Conservation (phyloP, 1,140 invertebrate genomes). For the Euwallacea fornicatus region DNA sequence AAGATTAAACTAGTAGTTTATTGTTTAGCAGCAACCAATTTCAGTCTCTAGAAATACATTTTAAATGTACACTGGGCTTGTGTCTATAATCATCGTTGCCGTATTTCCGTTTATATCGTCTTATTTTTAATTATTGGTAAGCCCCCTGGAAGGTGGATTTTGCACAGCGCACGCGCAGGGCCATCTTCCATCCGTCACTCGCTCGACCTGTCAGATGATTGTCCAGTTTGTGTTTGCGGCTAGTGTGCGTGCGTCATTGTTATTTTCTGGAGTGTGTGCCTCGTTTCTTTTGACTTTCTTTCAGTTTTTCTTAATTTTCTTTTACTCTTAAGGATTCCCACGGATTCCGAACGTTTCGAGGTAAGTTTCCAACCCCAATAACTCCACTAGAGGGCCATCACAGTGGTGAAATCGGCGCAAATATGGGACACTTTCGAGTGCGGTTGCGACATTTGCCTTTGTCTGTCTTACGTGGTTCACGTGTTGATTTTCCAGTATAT, state of each 20-base stretch:
- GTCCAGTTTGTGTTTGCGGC: conserved; percentile 35
- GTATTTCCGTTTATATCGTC: no score
- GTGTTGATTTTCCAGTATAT: conserved; percentile 9
- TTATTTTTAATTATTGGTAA: no score
- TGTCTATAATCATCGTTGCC: no score
- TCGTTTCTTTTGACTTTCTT: conserved; percentile 34
- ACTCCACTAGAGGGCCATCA: background rate
- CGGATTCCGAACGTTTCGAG: conserved; percentile 27
- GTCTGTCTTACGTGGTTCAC: background rate
- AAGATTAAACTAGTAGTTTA: no score
- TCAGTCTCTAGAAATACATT: no score
- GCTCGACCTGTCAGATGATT: conserved; percentile 25
- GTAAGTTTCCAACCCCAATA: conserved; percentile 18
- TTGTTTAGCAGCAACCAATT: no score
- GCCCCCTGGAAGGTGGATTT: no score
- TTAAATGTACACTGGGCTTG: no score
- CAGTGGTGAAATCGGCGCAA: conserved; percentile 16
- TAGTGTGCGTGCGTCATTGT: conserved; percentile 22
- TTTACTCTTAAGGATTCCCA: conserved; percentile 13
- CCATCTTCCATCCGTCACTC: no score
- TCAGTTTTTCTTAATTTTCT: conserved; percentile 26
- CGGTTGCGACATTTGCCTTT: conserved; percentile 21
- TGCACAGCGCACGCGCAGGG: no score
- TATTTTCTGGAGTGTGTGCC: conserved; percentile 29
- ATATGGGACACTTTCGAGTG: conserved; percentile 37